These are phyloP conservation scores for Orchesella flavescens DNA, from an alignment of 2,888 invertebrate species.

Conservation along the genomic window DNA sequence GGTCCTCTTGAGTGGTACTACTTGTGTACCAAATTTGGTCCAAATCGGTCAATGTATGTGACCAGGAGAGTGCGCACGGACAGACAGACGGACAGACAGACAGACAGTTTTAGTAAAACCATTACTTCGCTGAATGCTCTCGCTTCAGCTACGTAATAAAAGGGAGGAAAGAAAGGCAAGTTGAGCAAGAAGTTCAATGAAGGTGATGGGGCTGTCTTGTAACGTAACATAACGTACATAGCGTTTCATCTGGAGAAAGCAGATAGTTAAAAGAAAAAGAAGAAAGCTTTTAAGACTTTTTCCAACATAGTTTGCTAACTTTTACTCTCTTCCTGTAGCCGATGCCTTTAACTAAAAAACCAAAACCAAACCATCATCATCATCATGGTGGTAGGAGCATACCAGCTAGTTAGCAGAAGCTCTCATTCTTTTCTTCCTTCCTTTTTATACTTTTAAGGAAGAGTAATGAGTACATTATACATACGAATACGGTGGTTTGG, in stretches of 20 bases:
- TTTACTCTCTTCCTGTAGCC: slow-evolving; percentile 28
- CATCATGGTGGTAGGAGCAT: slow-evolving; percentile 16
- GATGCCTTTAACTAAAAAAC: not conserved
- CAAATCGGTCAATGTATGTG: too few species aligned
- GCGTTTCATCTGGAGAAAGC: too few species aligned
- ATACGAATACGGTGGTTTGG: slow-evolving; percentile 29
- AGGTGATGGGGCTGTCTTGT: not conserved
- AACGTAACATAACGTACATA: too few species aligned
- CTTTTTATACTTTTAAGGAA: slow-evolving; percentile 58
- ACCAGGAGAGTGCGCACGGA: too few species aligned
- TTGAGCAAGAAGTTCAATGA: not conserved
- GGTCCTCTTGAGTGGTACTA: too few species aligned
- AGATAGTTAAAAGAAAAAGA: slow-evolving; percentile 23
- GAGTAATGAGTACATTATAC: slow-evolving; percentile 66
- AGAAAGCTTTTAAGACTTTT: slow-evolving; percentile 57
- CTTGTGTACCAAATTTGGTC: too few species aligned
- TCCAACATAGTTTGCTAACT: slow-evolving; percentile 46
- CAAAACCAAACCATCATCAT: not conserved
- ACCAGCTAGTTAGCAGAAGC: slow-evolving; percentile 39
- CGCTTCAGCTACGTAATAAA: not conserved
- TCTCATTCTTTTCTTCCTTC: slow-evolving; percentile 39
- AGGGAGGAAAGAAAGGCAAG: slow-evolving; percentile 2
- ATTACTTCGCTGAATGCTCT: too few species aligned
- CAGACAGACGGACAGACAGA: too few species aligned
- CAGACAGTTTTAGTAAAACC: too few species aligned